Evolutionary conservation across 2,797 vertebrate species (phyloP), one percentile per base, ranked within the genome.

Genomic region (Gallinago stenura): DNA sequence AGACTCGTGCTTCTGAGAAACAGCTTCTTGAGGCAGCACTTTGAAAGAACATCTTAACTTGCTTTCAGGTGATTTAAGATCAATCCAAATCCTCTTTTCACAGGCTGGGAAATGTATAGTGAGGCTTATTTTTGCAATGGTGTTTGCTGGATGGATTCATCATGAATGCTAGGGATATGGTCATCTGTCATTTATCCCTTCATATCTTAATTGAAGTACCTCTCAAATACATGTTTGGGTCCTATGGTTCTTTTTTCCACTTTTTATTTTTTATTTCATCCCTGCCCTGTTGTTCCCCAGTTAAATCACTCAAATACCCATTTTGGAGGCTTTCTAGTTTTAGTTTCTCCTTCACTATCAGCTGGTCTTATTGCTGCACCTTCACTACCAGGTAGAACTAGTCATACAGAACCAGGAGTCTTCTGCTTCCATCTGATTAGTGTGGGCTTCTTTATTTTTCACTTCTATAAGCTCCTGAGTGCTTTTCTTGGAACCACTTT

Each of bases 1-100:
- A 50, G 16, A 58, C 31, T 65, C 0, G 0, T 3, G 0, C 43
- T 65, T 65, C 37, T 72, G 28, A 37, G 45, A 83, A 87, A 30
- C 4, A 12, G 5, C 20, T 77, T 57, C 13, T 62, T 76, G 54
- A 60, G 19, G 17, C 54, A 85, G 18, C 5, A 7, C 17, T 62
- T 80, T 16, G 19, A 37, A 73, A 78, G 48, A 75, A 12, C 12
- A 69, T 30, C 22, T 65, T 81, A 33, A 35, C 9, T 80, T 85
- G 16, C 6, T 56, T 79, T 76, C n/a, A 77, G 28, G 15, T 83
- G 25, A 5, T 73, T 73, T 71, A 46, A n/a, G 43, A 48, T 79
- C 30, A 72, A 22, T 21, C 8, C 41, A 66, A 43, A 73, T 60
- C 12, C 15, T 9, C 8, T 78, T 76, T 46, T 51, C 7, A 12